Conservation (phyloP, 2,797 vertebrate genomes). For the Carcharodon carcharias region DNA sequence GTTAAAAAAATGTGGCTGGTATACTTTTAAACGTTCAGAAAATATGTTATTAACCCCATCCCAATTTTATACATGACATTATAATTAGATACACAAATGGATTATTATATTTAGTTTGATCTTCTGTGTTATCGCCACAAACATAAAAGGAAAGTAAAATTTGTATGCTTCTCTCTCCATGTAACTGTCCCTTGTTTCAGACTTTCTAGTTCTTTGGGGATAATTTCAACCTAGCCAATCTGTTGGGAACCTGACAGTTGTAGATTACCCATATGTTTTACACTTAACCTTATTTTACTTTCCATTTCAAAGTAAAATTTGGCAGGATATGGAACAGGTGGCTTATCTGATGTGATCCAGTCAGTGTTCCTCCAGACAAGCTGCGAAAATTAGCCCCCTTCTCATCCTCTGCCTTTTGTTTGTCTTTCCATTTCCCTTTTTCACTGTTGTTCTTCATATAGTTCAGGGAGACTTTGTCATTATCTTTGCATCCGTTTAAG, state of each 20-base stretch:
- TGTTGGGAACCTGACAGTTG: not conserved
- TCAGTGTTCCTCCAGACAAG: not conserved
- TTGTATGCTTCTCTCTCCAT: not conserved
- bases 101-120: not conserved
- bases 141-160: not conserved
- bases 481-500: too few relatives aligned
- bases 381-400: too few relatives aligned
- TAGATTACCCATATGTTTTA: not conserved
- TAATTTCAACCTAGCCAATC: not conserved
- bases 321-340: not conserved
- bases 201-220: not conserved
- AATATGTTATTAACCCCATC: not conserved
- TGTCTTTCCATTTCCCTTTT: not conserved
- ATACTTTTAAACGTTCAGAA: not conserved
- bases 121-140: not conserved
- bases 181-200: not conserved
- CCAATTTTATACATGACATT: not conserved
- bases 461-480: too few relatives aligned
- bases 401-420: not conserved
- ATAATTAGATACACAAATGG: not conserved
- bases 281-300: not conserved
- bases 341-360: not conserved
- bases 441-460: too few relatives aligned
- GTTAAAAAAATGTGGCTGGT: not conserved
- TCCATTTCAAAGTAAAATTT: not conserved